A percentile compares a stretch with the other conserved stretches of the same genome.
phyloP scores from a whole-genome alignment of 2,888 invertebrate genomes.

The Campaea margaritaria region DNA sequence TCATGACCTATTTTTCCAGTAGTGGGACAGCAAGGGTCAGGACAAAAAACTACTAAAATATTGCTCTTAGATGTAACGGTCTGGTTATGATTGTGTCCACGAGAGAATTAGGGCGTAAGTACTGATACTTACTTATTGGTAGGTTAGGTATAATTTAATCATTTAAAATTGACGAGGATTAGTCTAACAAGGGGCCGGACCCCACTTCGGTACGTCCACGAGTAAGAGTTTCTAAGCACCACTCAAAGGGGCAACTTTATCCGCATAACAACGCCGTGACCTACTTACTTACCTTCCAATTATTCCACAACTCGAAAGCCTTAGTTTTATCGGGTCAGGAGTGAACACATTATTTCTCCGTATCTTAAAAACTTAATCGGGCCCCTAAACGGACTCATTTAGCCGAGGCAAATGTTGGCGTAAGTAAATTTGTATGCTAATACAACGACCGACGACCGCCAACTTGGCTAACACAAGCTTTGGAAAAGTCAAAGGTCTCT shows the following conservation, averaged over 20 bases:
- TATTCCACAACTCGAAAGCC: slow-evolving; percentile 24
- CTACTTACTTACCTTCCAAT: slow-evolving; percentile 30
- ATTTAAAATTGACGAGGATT: too few relatives aligned
- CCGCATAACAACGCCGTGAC: slow-evolving; percentile 26
- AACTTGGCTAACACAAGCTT: slow-evolving; percentile 34
- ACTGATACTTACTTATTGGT: too few relatives aligned
- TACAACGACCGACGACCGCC: slow-evolving; percentile 54
- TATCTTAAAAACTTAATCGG: slow-evolving; percentile 65
- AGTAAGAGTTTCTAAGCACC: slow-evolving; percentile 11
- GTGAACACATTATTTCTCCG: slow-evolving; percentile 42
- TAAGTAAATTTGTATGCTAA: slow-evolving; percentile 77
- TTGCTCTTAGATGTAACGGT: neutral
- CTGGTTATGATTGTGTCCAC: too few relatives aligned
- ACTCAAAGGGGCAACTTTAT: slow-evolving; percentile 28
- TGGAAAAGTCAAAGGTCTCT: slow-evolving; percentile 33
- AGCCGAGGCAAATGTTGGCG: slow-evolving; percentile 51
- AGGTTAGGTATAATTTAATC: too few relatives aligned
- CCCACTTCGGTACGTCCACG: slow-evolving; percentile 14
- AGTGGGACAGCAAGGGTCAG: too few relatives aligned
- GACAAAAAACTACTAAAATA: too few relatives aligned
- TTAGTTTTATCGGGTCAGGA: slow-evolving; percentile 34
- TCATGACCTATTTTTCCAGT: too few relatives aligned
- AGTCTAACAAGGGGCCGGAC: neutral
- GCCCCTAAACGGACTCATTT: slow-evolving; percentile 47
- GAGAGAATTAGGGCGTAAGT: too few relatives aligned